Base-by-base conservation (phyloP, 2,797 vertebrate genomes). In the Sciaenops ocellatus region DNA sequence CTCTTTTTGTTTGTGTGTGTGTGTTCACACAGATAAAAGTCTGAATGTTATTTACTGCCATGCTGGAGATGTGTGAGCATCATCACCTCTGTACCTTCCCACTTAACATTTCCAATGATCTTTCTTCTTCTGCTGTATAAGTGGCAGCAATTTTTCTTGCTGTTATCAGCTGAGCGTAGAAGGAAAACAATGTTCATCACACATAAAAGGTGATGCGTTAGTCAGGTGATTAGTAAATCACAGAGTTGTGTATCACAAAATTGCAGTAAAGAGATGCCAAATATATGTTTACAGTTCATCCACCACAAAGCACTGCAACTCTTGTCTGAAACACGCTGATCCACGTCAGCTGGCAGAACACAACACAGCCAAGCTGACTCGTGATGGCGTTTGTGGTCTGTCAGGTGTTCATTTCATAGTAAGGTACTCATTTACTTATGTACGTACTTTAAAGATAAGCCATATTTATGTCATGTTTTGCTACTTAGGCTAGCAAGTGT, bases 11-110 rank as follows among this genome's bases (percentile, higher is more conserved):
- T 8, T 72, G 60, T 57, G 54, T 51, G 11, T 57, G 47, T 48
- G 46, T 66, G 54, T 50, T 17, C 3, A 24, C 50, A 6, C 28
- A 69, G 57, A 46, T 48, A 46, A 24, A 79, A 15, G 47, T 59
- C 50, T 67, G 59, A 65, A 48, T 69, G 34, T 73, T 85, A 76
- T 85, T 86, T 83, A 61, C 56, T 51, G 64, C 30, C 60, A 52
- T 60, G 42, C 67, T 79, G 63, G 42, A 74, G 61, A 72, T 63
- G 52, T 60, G 44, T 74, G 67, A 61, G 63, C 48, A 52, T 82
- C 71, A 68, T 61, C 4, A 4, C 63, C 56, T 74, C 65, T 52
- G 54, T 24, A 69, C 56, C 28, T 56, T 41, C 68, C 20, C 5
- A 57, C 51, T 47, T 44, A 67, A 55, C 50, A 47, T 85, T 72